A percentile compares a stretch with the other conserved stretches of the same genome.
Conservation (phyloP, 2,888 invertebrate species). For the Platycnemis pennipes region DNA sequence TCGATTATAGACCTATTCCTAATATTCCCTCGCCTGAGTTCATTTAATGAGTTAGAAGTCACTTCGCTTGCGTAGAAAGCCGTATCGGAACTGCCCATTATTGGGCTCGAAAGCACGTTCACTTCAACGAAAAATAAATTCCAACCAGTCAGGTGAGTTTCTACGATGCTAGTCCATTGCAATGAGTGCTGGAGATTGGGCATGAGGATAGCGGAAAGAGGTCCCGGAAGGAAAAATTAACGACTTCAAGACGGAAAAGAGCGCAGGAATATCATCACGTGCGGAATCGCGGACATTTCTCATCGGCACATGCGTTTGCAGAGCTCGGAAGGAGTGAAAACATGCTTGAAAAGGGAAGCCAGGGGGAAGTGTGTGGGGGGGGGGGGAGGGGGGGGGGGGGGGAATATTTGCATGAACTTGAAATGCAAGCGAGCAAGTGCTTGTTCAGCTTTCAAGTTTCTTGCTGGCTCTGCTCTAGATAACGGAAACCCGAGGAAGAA, state of each 20-base stretch:
- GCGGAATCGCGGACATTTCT: background rate
- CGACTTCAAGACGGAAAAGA: background rate
- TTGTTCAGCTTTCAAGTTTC: background rate
- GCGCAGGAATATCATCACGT: background rate
- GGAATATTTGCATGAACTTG: constrained; percentile 28
- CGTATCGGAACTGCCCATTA: background rate
- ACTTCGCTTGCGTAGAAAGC: background rate
- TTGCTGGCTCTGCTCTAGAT: constrained; percentile 11
- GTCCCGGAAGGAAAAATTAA: background rate
- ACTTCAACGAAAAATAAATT: background rate
- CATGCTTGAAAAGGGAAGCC: background rate
- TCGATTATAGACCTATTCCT: background rate
- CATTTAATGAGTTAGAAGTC: background rate
- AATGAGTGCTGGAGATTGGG: background rate
- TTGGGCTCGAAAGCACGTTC: background rate
- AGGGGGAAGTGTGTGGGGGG: background rate
- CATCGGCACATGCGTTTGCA: background rate
- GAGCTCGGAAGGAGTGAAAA: background rate
- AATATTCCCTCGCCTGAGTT: background rate
- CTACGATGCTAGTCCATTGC: background rate
- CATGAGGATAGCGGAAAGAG: background rate
- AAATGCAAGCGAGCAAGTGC: background rate
- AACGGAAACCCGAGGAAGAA: constrained; percentile 32
- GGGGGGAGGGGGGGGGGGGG: background rate
- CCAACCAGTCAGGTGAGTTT: background rate